Base-by-base conservation (phyloP, 2,797 vertebrate species). In the Macrochelys suwanniensis region DNA sequence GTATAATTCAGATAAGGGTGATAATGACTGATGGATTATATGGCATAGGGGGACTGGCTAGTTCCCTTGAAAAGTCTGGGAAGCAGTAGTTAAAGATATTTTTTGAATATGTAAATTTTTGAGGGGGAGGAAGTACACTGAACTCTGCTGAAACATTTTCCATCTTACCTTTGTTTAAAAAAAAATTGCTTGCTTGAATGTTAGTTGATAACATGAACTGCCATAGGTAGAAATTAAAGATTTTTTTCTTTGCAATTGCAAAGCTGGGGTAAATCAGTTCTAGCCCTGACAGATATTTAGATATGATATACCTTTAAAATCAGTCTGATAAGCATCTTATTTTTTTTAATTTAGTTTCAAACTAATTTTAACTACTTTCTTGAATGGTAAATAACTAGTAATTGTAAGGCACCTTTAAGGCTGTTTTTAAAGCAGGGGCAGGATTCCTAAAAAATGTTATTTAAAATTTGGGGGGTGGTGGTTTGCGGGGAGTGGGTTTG, bases 51-150 rank as follows among this genome's bases (percentile, higher is more conserved):
- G 57, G 31, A 59, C 57, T 59, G 28, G 57, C 28, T 59, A 59
- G 57, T 26, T 31, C 11, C 37, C 37, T 42, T 42, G 37, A 42
- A 42, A 42, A 42, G 37, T 42, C 37, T 42, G 37, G 37, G 37
- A 42, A 42, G 37, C 37, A 3, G 37, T 42, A 42, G 37, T 42
- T 42, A 42, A 42, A 59, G 10, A 13, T 53, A 19, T n/a, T 4
- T 47, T 61, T 53, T 11, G 3, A 0, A 3, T 74, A 7, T 3
- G 25, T 85, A 6, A 54, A 85, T 0, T 0, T 85, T 84, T 87
- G 59, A 17, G 76, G 1, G 2, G 6, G 51, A 53, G 4, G 21
- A n/a, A n/a, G 5, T 61, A 49, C 57, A 19, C 6, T 88, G 1
- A 53, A 7, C n/a, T 68, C 11, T 61, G 2, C 61, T 33, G 1